Evolutionary conservation across 1,140 invertebrate genomes (phyloP).

Genomic region (Samia ricini): DNA sequence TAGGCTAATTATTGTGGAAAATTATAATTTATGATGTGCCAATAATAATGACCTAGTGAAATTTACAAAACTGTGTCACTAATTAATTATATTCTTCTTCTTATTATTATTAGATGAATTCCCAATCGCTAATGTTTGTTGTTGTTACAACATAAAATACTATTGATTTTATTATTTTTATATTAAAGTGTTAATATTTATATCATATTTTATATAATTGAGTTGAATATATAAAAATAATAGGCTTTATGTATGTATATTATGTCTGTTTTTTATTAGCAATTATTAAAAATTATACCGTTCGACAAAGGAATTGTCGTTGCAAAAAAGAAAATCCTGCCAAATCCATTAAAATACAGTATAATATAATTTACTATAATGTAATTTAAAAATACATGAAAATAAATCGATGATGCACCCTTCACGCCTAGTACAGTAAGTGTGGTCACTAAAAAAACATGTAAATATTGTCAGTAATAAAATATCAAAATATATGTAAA

Average conservation of each 20-base stretch:
- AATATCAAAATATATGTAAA: slow-evolving; percentile 75
- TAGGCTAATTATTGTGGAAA: slow-evolving; percentile 44
- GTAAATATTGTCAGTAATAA: slow-evolving; percentile 76
- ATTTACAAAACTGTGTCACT: slow-evolving; percentile 23
- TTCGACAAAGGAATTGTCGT: slow-evolving; percentile 32
- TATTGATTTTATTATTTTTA: slow-evolving; percentile 39
- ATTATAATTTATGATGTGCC: slow-evolving; percentile 55
- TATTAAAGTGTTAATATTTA: slow-evolving; percentile 47
- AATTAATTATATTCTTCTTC: slow-evolving; percentile 21
- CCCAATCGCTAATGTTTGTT: slow-evolving; percentile 15
- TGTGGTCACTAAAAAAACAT: slow-evolving; percentile 72
- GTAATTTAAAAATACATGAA: slow-evolving; percentile 69
- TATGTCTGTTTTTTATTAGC: slow-evolving; percentile 13
- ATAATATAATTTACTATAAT: slow-evolving; percentile 15
- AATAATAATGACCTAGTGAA: slow-evolving; percentile 60
- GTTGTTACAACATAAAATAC: slow-evolving; percentile 9
- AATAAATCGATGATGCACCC: slow-evolving; percentile 68
- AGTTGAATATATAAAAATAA: too few relatives aligned
- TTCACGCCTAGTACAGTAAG: slow-evolving; percentile 75
- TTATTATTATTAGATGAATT: slow-evolving; percentile 30
- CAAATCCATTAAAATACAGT: slow-evolving; percentile 56
- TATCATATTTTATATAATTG: slow-evolving; percentile 61
- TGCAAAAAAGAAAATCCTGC: slow-evolving; percentile 74
- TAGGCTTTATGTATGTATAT: slow-evolving; percentile 40
- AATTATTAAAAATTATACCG: background rate